These are phyloP conservation scores for Macropodus opercularis DNA, from an alignment of 2,797 vertebrate genomes.

Conservation along the genomic window DNA sequence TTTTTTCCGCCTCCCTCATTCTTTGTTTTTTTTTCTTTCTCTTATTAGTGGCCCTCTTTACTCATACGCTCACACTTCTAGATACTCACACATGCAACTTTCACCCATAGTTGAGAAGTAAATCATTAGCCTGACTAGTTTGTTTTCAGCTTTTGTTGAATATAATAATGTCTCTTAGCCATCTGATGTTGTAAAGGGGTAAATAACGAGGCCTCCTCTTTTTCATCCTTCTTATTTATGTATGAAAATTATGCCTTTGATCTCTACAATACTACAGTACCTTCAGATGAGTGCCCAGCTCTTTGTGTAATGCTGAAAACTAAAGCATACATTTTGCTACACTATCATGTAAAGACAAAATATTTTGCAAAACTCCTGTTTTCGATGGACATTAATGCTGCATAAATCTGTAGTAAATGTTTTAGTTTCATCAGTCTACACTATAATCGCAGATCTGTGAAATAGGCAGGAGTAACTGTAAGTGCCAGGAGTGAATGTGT, in stretches of 20 bases:
- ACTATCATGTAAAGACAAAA: constrained; percentile 8
- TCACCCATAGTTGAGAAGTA: not conserved
- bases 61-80: not conserved
- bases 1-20: not conserved
- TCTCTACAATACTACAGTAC: constrained; percentile 31
- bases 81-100: not conserved
- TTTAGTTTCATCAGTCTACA: constrained; percentile 3
- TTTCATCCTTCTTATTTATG: constrained; percentile 59
- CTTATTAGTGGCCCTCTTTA: not conserved
- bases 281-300: constrained; percentile 32
- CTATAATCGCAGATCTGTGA: constrained; percentile 4
- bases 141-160: constrained; percentile 46
- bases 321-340: constrained; percentile 21
- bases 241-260: constrained; percentile 56
- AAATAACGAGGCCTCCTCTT: constrained; percentile 38
- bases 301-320: constrained; percentile 24
- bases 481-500: constrained; percentile 26
- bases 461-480: constrained; percentile 25
- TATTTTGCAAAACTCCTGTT: not conserved
- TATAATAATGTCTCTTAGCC: constrained; percentile 40
- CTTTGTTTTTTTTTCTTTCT: not conserved
- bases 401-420: not conserved
- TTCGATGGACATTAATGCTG: constrained; percentile 5
- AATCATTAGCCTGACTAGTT: constrained; percentile 38
- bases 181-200: constrained; percentile 41